phyloP scores from a whole-genome alignment of 2,888 invertebrate genomes.

The Aphidoletes aphidimyza region DNA sequence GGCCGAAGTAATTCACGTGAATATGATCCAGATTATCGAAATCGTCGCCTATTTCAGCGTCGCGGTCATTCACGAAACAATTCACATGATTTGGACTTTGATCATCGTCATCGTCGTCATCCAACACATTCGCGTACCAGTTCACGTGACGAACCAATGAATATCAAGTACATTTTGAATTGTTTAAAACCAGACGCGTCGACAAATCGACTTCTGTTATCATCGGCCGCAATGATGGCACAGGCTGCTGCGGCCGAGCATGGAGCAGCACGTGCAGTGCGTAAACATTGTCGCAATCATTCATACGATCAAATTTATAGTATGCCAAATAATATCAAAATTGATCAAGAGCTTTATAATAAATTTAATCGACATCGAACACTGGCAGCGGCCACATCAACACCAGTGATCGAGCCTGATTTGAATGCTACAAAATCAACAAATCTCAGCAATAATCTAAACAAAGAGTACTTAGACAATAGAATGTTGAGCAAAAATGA shows the following conservation, averaged over 20 bases:
- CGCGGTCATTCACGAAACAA: conserved; percentile 8
- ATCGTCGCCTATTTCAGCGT: not conserved
- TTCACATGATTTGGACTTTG: conserved; percentile 53
- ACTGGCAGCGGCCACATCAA: conserved; percentile 23
- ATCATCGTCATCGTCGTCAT: conserved; percentile 59
- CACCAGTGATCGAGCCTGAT: conserved; percentile 43
- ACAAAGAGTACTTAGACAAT: conserved; percentile 56
- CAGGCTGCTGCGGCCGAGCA: conserved; percentile 60
- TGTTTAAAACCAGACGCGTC: conserved; percentile 58
- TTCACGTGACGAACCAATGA: conserved; percentile 65
- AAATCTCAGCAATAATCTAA: conserved; percentile 59
- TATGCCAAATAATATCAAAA: conserved; percentile 66
- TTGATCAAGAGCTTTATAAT: conserved; percentile 65
- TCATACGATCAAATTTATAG: conserved; percentile 66
- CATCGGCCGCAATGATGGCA: conserved; percentile 59
- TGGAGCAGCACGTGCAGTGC: conserved; percentile 57
- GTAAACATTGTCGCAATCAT: conserved; percentile 66
- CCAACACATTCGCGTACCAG: conserved; percentile 66
- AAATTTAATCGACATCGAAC: conserved; percentile 59
- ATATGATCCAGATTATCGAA: conserved; percentile 56
- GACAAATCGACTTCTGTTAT: not conserved
- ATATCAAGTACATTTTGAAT: conserved; percentile 66
- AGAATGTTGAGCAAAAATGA: conserved; percentile 55
- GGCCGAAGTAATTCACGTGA: conserved; percentile 64
- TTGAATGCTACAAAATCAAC: conserved; percentile 63